phyloP scores from a whole-genome alignment of 2,797 vertebrate species.

The Artibeus lituratus region DNA sequence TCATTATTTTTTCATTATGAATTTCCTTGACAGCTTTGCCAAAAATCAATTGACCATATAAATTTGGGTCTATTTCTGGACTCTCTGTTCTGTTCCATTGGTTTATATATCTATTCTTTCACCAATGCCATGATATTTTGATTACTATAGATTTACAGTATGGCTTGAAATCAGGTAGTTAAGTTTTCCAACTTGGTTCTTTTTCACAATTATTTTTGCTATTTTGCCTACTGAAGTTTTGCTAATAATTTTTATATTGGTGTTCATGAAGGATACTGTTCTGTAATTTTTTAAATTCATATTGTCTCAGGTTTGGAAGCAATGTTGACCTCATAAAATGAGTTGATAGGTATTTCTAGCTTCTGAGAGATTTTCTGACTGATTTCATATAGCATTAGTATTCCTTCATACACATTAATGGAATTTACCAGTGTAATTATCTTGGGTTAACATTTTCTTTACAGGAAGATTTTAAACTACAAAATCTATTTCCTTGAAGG shows the following conservation, averaged over 20 bases:
- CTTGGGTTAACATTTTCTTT: not conserved
- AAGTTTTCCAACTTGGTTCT: conserved; percentile 31
- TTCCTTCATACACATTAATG: not conserved
- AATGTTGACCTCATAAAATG: not conserved
- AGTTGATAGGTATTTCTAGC: not conserved
- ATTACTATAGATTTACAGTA: not conserved
- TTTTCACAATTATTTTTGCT: conserved; percentile 5
- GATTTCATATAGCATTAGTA: not conserved
- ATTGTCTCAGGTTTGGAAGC: not conserved
- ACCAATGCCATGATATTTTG: not conserved
- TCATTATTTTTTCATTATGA: not conserved
- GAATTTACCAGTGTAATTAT: conserved; percentile 4
- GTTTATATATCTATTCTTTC: not conserved
- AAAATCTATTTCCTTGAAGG: not conserved
- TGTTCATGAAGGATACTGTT: not conserved
- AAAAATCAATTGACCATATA: not conserved
- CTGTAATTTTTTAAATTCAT: not conserved
- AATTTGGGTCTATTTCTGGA: not conserved
- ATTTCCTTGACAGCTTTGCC: not conserved
- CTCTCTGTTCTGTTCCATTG: not conserved
- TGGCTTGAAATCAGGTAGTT: not conserved
- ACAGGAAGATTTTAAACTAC: not conserved
- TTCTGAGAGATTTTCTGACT: not conserved
- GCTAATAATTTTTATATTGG: not conserved
- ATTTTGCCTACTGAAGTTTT: conserved; percentile 21